Evolutionary conservation across 2,113 vertebrate genomes (phyloP), one percentile per base, ranked within the genome.

Genomic region (Paedocypris sp.): DNA sequence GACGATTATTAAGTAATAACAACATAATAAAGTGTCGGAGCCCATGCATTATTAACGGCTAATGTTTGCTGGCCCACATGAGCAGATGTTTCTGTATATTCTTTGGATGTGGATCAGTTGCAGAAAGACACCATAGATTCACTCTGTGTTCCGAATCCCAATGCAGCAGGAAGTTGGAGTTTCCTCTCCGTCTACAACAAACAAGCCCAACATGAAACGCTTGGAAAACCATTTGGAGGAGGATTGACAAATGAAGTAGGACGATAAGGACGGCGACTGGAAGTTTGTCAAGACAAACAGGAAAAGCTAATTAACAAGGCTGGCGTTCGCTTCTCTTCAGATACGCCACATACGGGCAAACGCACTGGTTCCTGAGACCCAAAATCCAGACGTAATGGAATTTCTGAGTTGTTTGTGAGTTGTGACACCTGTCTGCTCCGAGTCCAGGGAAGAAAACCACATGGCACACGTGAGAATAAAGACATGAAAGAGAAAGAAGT

Each of bases 51-150:
- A 13, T 32, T 11, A 58, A 32, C 26, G 19, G 11, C 18, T 58
- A 7, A 31, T 58, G 18, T 43, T 43, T 22, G 16, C 38, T 32
- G 53, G 53, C 39, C 31, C 26, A 43, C 53, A 32, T 39, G 43
- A 5, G 25, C 53, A 57, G 53, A 43, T 58, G 39, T 43, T 58
- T 31, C 32, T 43, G n/a, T 43, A 43, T 15, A 43, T 42, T 43
- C 29, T 41, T 56, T 56, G 52, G 52, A 56, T 43, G 10, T 58
- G 26, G 26, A 58, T 58, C 39, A 32, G 39, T 58, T 36, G 26
- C 53, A 19, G 43, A 38, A 26, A 33, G 23, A 47, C 0, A 20
- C 32, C 31, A 26, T 38, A 48, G 45, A 47, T 60, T 15, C 6
- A 10, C 35, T 41, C 16, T 50, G 49, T 53, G 31, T 28, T 64